These are phyloP conservation scores for Numida meleagris DNA, from an alignment of 2,113 vertebrate species.

Conservation along the genomic window DNA sequence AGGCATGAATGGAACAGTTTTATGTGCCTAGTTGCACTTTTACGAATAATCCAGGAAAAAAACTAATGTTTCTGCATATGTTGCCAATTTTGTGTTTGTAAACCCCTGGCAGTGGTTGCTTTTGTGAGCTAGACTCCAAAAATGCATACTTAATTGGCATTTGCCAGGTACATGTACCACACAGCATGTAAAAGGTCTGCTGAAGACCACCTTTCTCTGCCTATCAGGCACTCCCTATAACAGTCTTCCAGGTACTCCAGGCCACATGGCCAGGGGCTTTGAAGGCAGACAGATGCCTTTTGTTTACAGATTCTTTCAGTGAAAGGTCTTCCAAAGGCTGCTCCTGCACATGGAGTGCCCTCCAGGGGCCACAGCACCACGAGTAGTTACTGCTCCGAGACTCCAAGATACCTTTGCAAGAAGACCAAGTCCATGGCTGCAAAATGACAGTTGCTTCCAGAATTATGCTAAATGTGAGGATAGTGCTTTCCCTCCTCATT, in stretches of 20 bases:
- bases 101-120: background rate
- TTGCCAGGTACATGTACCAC: accelerated
- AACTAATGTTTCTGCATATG: background rate
- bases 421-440: background rate
- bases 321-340: accelerated
- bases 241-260: background rate
- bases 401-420: background rate
- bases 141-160: background rate
- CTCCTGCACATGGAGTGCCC: background rate
- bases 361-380: background rate
- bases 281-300: background rate
- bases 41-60: background rate
- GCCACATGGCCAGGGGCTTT: accelerated
- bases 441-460: background rate
- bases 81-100: background rate
- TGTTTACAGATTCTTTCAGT: background rate
- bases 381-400: background rate
- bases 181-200: accelerated
- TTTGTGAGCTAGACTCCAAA: background rate
- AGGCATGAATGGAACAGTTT: background rate
- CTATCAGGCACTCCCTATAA: accelerated
- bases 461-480: background rate
- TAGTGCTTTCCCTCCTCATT: background rate
- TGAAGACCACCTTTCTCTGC: background rate
- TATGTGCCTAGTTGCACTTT: background rate